A percentile compares a stretch with the other conserved stretches of the same genome.
These are phyloP conservation scores for Enteromius paludinosus DNA, from an alignment of 2,797 vertebrate species.

Conservation along the genomic window DNA sequence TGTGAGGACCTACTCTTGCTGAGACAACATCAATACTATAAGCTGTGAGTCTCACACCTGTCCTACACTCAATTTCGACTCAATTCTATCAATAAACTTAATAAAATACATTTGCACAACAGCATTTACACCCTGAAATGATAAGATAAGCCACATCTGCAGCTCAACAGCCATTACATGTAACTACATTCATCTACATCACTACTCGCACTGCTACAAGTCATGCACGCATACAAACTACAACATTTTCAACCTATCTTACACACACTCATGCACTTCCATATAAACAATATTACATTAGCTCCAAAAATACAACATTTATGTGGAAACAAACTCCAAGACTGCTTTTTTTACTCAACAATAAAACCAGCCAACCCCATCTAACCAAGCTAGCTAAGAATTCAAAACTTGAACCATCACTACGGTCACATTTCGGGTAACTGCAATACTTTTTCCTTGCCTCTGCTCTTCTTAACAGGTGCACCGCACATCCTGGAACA, in stretches of 20 bases:
- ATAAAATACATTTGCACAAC: background rate
- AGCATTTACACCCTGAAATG: background rate
- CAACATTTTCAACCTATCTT: background rate
- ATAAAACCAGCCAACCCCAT: too few relatives aligned
- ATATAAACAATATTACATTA: background rate
- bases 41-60: constrained; percentile 81
- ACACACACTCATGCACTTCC: too few relatives aligned
- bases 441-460: too few relatives aligned
- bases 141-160: background rate
- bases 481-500: too few relatives aligned
- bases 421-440: too few relatives aligned
- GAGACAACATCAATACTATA: constrained; percentile 88
- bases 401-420: background rate
- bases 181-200: background rate
- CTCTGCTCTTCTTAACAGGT: too few relatives aligned
- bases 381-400: background rate
- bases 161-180: background rate
- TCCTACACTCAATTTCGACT: too few relatives aligned
- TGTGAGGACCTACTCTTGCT: constrained; percentile 99
- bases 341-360: too few relatives aligned
- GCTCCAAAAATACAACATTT: background rate
- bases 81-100: background rate
- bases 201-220: background rate
- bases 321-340: background rate
- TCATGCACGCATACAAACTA: background rate